These are phyloP conservation scores for Idaea straminata DNA, from an alignment of 2,888 invertebrate genomes.

Conservation along the genomic window DNA sequence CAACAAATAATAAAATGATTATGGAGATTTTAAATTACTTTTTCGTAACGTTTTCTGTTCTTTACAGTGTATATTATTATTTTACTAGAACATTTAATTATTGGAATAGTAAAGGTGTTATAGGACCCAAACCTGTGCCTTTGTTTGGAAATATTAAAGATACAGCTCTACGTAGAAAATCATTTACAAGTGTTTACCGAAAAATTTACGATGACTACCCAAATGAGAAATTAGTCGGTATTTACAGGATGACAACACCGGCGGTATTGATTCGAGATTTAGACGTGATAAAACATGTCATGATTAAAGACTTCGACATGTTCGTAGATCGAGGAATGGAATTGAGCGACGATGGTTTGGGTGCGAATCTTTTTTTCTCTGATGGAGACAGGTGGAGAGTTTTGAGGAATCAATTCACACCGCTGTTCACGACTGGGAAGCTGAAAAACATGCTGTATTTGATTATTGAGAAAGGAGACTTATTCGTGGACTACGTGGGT, in stretches of 20 bases:
- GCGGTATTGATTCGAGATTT: constrained; percentile 18
- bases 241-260: constrained; percentile 15
- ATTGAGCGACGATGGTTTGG: constrained; percentile 10
- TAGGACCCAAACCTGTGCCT: background rate
- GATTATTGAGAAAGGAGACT: constrained; percentile 41
- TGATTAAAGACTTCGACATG: constrained; percentile 4
- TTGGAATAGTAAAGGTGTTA: background rate
- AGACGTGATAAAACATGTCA: background rate
- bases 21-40: background rate
- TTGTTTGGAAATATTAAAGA: background rate
- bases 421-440: constrained; percentile 19
- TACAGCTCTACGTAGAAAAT: constrained; percentile 18
- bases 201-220: background rate
- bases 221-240: constrained; percentile 15
- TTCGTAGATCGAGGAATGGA: constrained; percentile 1
- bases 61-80: background rate
- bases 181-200: constrained; percentile 8
- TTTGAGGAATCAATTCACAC: constrained; percentile 18
- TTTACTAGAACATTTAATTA: background rate
- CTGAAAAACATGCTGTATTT: constrained; percentile 19
- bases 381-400: constrained; percentile 17
- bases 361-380: constrained; percentile 16
- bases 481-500: constrained; percentile 36
- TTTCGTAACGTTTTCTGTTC: background rate
- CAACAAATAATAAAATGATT: background rate